Conservation (phyloP, 2,797 vertebrate species). For the Micropoecilia bifurca region DNA sequence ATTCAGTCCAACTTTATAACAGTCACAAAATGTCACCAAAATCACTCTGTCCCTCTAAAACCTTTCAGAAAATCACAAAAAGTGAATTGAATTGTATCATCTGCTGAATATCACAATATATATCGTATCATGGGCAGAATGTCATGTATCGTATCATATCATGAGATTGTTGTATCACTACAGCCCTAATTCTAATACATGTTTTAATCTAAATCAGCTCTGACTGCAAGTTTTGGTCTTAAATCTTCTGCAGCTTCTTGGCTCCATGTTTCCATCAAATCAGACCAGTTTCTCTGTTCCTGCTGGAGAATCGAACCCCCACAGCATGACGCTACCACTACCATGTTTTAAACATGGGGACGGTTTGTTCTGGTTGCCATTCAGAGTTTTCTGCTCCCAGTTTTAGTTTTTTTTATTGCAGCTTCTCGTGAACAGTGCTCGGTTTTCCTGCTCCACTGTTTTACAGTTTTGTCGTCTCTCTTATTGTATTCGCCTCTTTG, state of each 20-base stretch:
- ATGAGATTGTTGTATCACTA: too few relatives aligned
- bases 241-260: neutral
- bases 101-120: too few relatives aligned
- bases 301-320: neutral
- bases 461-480: conserved; percentile 16
- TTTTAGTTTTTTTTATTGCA: neutral
- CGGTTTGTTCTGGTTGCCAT: neutral
- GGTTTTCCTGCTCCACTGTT: neutral
- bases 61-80: too few relatives aligned
- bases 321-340: neutral
- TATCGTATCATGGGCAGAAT: too few relatives aligned
- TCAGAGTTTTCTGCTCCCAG: neutral
- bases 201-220: neutral
- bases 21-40: too few relatives aligned
- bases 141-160: too few relatives aligned
- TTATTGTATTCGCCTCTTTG: conserved; percentile 5
- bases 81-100: too few relatives aligned
- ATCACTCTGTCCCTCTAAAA: too few relatives aligned
- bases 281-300: neutral
- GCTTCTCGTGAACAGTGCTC: neutral
- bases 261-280: neutral
- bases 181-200: neutral
- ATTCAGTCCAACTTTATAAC: too few relatives aligned
- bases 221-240: neutral
- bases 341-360: too few relatives aligned